phyloP scores from a whole-genome alignment of 1,140 invertebrate genomes.

The Temnothorax curvispinosus region DNA sequence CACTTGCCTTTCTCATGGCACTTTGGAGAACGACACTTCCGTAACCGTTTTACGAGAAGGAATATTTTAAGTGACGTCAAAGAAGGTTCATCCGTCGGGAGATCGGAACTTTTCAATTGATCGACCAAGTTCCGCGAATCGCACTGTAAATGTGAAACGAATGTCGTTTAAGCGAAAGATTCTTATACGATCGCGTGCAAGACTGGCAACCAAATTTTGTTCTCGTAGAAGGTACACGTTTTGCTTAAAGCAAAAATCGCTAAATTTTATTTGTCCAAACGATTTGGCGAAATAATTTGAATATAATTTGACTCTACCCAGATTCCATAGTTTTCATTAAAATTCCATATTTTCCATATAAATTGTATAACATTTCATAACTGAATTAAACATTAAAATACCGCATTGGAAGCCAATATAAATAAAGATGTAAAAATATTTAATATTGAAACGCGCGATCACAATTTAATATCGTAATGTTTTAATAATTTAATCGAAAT shows the following conservation, averaged over 20 bases:
- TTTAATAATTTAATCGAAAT: conserved; percentile 54
- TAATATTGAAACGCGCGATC: conserved; percentile 36
- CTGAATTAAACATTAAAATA: conserved; percentile 53
- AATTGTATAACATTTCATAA: conserved; percentile 21
- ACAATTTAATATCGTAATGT: conserved; percentile 45
- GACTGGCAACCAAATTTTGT: not conserved
- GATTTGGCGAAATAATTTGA: not conserved
- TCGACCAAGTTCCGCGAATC: conserved; percentile 35
- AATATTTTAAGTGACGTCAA: conserved; percentile 59
- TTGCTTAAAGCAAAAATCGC: not conserved
- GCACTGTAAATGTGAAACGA: conserved; percentile 30
- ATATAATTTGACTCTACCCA: not conserved
- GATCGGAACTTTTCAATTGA: conserved; percentile 36
- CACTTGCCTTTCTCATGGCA: not conserved
- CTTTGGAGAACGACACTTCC: conserved; percentile 47
- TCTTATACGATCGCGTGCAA: not conserved
- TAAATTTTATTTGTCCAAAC: not conserved
- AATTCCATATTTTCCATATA: conserved; percentile 27
- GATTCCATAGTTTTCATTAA: conserved; percentile 17
- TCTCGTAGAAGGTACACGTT: not conserved
- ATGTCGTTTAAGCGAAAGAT: conserved; percentile 13
- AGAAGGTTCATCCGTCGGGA: not conserved
- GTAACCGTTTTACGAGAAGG: conserved; percentile 48
- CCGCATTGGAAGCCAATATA: conserved; percentile 30
- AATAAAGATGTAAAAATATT: conserved; percentile 55